phyloP scores from a whole-genome alignment of 2,797 vertebrate genomes.

The Danio tinwini region DNA sequence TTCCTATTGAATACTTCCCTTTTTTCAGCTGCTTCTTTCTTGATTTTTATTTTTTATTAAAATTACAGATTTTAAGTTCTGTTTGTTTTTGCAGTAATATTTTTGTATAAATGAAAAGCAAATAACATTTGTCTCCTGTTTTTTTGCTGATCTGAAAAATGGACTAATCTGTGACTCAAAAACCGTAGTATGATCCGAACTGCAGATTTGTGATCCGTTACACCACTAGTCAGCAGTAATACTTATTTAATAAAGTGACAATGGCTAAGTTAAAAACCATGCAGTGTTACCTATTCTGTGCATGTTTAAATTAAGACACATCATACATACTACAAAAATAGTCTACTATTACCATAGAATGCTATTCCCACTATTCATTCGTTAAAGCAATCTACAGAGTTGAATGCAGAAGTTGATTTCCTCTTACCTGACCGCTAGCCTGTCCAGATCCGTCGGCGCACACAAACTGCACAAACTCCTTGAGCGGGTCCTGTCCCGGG shows the following conservation, averaged over 20 bases:
- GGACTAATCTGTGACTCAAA: no score
- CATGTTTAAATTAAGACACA: neutral
- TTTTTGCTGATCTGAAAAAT: no score
- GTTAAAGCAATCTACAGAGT: neutral
- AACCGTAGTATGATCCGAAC: no score
- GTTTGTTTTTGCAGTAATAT: no score
- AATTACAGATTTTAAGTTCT: no score
- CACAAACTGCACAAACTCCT: constrained; percentile 90
- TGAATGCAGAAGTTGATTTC: neutral
- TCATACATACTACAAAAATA: neutral
- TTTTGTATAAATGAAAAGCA: no score
- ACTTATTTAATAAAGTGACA: neutral
- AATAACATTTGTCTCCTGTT: no score
- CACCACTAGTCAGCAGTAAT: neutral
- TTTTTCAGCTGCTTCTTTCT: no score
- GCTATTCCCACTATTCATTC: neutral
- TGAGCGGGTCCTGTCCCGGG: constrained; percentile 85
- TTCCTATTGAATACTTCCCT: no score
- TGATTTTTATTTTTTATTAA: no score
- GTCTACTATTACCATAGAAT: neutral
- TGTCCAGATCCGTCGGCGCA: constrained; percentile 86
- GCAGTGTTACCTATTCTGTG: neutral
- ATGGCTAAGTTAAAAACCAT: neutral
- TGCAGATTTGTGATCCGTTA: no score
- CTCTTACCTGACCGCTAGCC: constrained; percentile 84